Evolutionary conservation across 2,888 invertebrate genomes (phyloP), one percentile per base, ranked within the genome.

Genomic region (Andrena praecox): DNA sequence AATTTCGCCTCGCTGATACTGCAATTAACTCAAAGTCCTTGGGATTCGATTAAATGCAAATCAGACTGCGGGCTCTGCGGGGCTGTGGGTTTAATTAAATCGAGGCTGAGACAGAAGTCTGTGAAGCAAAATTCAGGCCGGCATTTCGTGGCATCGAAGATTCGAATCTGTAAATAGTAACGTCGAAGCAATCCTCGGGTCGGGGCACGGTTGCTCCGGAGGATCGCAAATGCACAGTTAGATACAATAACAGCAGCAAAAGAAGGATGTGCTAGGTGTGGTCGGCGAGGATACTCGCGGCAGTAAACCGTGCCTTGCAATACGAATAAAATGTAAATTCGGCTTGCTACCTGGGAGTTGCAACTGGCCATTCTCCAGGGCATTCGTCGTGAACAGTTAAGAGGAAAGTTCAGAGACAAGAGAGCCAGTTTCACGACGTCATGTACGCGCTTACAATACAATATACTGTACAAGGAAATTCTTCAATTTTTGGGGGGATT

Each of bases 311-410:
- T 59, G 48, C 64, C n/a, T n/a, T 27, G 54, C 80, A 75, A 84
- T 74, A 81, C 76, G 79, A 79, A 79, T 72, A 84, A 84, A 85
- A 81, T 84, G 85, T 74, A 84, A 84, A 84, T 85, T 84, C 77
- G 75, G 77, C 35, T 77, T 68, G 74, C 70, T 81, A 84, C 79
- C 81, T 77, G 71, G 62, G 64, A 72, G 33, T 42, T n/a, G 67
- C 33, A 50, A 74, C 70, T 79, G 73, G 67, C 74, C 42, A 50
- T 80, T 74, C 80, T 74, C 82, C 79, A 68, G 59, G 68, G 48
- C 50, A 67, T 33, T 66, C 48, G 8, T 27, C 31, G 48, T 66
- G 74, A 80, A 85, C 80, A 80, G 82, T 85, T 80, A 80, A 60
- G 74, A 70, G 62, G 68, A 63, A 64, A 75, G 62, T 62, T 73